Evolutionary conservation across 2,797 vertebrate species (phyloP).

Genomic region (Cyclopterus lumpus): DNA sequence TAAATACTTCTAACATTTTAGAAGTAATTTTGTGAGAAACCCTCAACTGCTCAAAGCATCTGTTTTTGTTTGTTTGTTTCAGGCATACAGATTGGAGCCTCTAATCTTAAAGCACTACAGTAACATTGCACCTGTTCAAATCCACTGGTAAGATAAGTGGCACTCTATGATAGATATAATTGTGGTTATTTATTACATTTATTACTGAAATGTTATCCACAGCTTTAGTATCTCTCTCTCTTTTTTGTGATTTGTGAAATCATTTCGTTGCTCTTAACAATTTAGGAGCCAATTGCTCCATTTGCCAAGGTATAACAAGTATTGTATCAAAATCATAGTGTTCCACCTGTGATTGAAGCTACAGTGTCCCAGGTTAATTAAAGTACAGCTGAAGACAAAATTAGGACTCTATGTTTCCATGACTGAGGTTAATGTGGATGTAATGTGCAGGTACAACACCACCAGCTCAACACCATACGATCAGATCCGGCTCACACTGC

Average conservation of each 20-base stretch:
- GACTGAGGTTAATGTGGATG: slow-evolving; percentile 8
- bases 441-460: slow-evolving; percentile 87
- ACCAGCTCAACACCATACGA: slow-evolving; percentile 90
- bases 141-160: slow-evolving; percentile 87
- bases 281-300: too few species aligned
- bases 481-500: slow-evolving; percentile 89
- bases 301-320: background rate
- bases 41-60: background rate
- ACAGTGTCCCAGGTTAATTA: background rate
- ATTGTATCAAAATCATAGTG: too few species aligned
- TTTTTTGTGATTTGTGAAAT: slow-evolving; percentile 1
- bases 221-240: background rate
- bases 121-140: slow-evolving; percentile 93
- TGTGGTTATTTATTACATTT: background rate
- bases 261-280: background rate
- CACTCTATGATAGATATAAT: background rate
- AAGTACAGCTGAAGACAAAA: background rate
- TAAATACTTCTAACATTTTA: too few species aligned
- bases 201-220: background rate
- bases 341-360: background rate
- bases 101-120: slow-evolving; percentile 95
- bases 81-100: slow-evolving; percentile 96
- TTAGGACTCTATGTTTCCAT: background rate
- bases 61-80: slow-evolving; percentile 43
- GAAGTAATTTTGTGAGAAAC: background rate